Base-by-base conservation (phyloP, 2,113 vertebrate species). In the Ceyx margarethae region DNA sequence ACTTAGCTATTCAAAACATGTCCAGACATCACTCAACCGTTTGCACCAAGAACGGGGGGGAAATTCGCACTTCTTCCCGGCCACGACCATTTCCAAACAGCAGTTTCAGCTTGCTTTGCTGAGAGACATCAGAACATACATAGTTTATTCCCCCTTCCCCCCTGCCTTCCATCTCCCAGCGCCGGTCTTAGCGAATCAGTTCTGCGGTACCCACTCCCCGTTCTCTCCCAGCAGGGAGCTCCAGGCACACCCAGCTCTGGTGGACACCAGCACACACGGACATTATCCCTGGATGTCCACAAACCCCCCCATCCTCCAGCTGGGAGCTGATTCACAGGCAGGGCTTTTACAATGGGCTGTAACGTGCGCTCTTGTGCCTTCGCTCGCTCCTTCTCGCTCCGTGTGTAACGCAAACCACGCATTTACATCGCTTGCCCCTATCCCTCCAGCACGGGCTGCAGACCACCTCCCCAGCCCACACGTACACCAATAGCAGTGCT, bases 1-100 rank as follows among this genome's bases (percentile, higher is more conserved):
- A 98, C 98, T 98, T 98, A 98, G 98, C 97, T 97, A 98, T 98
- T 98, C 98, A 97, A 97, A 98, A 97, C 98, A 98, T 98, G 98
- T 98, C 92, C 97, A 96, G 97, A 98, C 97, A 96, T 98, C 97
- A 98, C 97, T 98, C 98, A 98, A 95, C 92, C 93, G 64, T 95
- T 97, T 96, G 97, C 97, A 98, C 97, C 97, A 97, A 97, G 97
- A 97, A 96, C 10, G 22, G 82, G 91, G 95, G 80, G 76, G 84
- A 64, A 87, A 77, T 89, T 85, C 25, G 37, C 3, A 53, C 88
- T 91, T 95, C 81, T 93, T 95, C 87, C 91, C 79, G 68, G 95
- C 87, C 87, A 90, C 80, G 81, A 94, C 75, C 91, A 60, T 95
- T 96, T 93, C 86, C 81, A 82, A 93, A 93, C 48, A 91, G 87